Base-by-base conservation (phyloP, 2,113 vertebrate genomes). In the Peromyscus maniculatus region DNA sequence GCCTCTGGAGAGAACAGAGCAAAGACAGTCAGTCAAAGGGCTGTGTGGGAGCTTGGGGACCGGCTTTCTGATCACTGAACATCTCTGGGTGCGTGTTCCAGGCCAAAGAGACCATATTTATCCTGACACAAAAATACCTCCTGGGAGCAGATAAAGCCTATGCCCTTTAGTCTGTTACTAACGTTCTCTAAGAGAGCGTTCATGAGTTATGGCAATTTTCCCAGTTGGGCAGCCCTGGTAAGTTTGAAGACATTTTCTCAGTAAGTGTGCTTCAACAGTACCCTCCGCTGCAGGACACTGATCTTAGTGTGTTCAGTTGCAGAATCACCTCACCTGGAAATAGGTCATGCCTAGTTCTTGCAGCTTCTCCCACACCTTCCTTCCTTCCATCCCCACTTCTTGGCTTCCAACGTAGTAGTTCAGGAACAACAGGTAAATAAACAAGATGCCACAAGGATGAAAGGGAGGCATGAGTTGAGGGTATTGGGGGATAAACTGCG, bases 81-180 rank as follows among this genome's bases (percentile, higher is more conserved):
- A 36, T 79, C 94, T 84, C 74, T 87, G 95, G 89, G 89, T 57
- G 62, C 67, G n/a, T 49, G 72, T 69, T 90, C 84, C 52, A 82
- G 69, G 89, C 89, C 66, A 91, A 87, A 71, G 0, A 67, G 52
- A 97, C 43, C 39, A 24, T 0, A 0, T 94, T 67, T 22, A 13
- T 55, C 43, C 80, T 43, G 46, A 95, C 43, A 87, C 62, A 93
- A 88, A 91, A 36, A 67, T 0, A 0, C 72, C 71, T 64, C 86
- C n/a, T 74, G 62, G 36, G 66, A 79, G 91, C 91, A 89, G 72
- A 91, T 0, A 59, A 79, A 78, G 33, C 22, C 62, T 26, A 10
- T 17, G n/a, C 31, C 78, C 39, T 78, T 4, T 3, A 39, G 16
- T 83, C 57, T 94, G 89, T 69, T 87, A 82, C 26, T 69, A 64